Base-by-base conservation (phyloP, 2,797 vertebrate genomes). In the Varecia variegata region DNA sequence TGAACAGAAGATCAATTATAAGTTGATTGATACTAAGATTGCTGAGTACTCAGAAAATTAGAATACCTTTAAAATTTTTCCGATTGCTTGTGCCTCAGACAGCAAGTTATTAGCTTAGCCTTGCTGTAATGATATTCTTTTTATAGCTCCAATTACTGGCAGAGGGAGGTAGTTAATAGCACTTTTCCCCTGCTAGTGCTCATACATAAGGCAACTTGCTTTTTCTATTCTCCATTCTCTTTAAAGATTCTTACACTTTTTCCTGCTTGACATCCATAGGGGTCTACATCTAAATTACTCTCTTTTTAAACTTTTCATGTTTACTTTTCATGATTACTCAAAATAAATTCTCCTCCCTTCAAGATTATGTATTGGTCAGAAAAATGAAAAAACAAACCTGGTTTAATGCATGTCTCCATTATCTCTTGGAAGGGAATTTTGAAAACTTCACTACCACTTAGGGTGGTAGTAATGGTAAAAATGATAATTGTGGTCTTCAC, bases 81-180 rank as follows among this genome's bases (percentile, higher is more conserved):
- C 90, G 5, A 95, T 68, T 87, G 67, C 50, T 74, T 94, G 43
- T 94, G 74, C 70, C 68, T 94, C 89, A 90, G 71, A 97, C 92
- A 89, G 82, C 74, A 85, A 81, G 71, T 65, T 87, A 79, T 0
- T 38, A 77, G 35, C 81, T 94, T 97, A 88, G 62, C 71, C 43
- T 95, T 90, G 76, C 76, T 92, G 13, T 85, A 90, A 96, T 32
- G 74, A 43, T 95, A 54, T 45, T 95, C 96, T 95, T 97, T 96
- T 97, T 96, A 91, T 96, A 97, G 96, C 73, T 91, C 80, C 52
- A 93, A 68, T 97, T 95, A 91, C 90, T 94, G 95, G 79, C 90
- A 96, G 45, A 90, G 68, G 67, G 90, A 91, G 81, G 90, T 94
- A 88, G 82, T 97, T 97, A 95, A 90, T 76, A 94, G 74, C 45